Base-by-base conservation (phyloP, 2,797 vertebrate genomes). In the Chaetophractus vellerosus region DNA sequence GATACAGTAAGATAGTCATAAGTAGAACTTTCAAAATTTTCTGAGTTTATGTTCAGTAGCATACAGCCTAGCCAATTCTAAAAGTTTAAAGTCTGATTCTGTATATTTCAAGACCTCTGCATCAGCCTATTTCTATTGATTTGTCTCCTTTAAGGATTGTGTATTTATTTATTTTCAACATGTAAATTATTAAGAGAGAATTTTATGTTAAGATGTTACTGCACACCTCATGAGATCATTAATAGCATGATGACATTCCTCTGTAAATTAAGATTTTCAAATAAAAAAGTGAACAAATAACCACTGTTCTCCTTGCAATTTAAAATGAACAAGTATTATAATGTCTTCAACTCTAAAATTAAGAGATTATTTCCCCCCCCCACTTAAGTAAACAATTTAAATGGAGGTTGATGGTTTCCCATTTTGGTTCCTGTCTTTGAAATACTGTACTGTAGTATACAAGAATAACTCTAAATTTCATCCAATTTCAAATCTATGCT, bases 51-150 rank as follows among this genome's bases (percentile, higher is more conserved):
- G 31, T 88, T 66, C 50, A 50, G 9, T 78, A 76, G 12, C 72
- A 79, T 33, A 78, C 7, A 59, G 38, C 66, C 24, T n/a, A 66
- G 19, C 68, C 24, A 69, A 57, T 52, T 69, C 68, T 90, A 23
- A 72, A 69, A 41, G 9, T 63, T 82, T 45, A 45, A 95, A 66
- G 72, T 88, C 48, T 52, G 52, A 64, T 81, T 90, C 52, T 64
- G 18, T 55, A 12, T 57, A 57, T 61, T 89, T 75, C 31, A 69
- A 81, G 74, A 89, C 79, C 36, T 3, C 9, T 9, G 9, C 9
- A 48, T 33, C 66, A 86, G 1, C 21, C 26, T 15, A 36, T 52
- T 59, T 31, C 33, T 9, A n/a, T 90, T 57, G 11, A 64, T 7
- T 9, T 33, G 5, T 36, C 86, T 94, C 63, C 68, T 82, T 5